Evolutionary conservation across 2,113 vertebrate species (phyloP).

Genomic region (Scomber colias): DNA sequence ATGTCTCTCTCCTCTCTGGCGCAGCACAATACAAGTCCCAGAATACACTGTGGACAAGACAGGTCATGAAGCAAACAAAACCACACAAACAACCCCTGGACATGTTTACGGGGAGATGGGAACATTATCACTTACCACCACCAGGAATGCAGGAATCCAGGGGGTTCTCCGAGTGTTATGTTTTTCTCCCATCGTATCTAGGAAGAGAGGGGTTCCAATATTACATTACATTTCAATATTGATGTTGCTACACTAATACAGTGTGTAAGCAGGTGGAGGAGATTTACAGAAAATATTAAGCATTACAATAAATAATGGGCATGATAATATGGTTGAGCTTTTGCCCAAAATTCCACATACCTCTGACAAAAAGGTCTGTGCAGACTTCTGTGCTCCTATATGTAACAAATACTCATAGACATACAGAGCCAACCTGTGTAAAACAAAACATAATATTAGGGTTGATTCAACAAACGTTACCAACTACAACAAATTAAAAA

Average conservation of each 20-base stretch:
- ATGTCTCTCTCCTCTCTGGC: conserved; percentile 98
- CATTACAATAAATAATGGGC: not conserved
- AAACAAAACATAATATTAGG: not conserved
- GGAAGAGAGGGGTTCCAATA: conserved; percentile 35
- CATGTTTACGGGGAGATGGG: conserved; percentile 30
- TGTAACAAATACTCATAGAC: conserved; percentile 98
- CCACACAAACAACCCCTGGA: conserved; percentile 46
- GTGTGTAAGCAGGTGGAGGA: not conserved
- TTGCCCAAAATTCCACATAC: conserved; percentile 78
- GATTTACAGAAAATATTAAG: not conserved
- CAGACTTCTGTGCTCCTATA: conserved; percentile 97
- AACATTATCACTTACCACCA: conserved; percentile 92
- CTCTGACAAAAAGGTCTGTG: conserved; percentile 98
- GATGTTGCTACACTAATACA: not conserved
- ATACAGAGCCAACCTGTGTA: conserved; percentile 92
- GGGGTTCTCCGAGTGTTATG: conserved; percentile 95
- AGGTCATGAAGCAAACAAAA: conserved; percentile 44
- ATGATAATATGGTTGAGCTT: conserved; percentile 17
- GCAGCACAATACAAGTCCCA: conserved; percentile 99
- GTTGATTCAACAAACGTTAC: conserved; percentile 26
- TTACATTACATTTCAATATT: not conserved
- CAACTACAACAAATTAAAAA: not conserved
- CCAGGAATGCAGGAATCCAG: conserved; percentile 96
- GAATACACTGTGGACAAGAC: conserved; percentile 90
- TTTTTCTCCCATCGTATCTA: conserved; percentile 99